Base-by-base conservation (phyloP, 2,888 invertebrate genomes). In the Synanthedon myopaeformis region DNA sequence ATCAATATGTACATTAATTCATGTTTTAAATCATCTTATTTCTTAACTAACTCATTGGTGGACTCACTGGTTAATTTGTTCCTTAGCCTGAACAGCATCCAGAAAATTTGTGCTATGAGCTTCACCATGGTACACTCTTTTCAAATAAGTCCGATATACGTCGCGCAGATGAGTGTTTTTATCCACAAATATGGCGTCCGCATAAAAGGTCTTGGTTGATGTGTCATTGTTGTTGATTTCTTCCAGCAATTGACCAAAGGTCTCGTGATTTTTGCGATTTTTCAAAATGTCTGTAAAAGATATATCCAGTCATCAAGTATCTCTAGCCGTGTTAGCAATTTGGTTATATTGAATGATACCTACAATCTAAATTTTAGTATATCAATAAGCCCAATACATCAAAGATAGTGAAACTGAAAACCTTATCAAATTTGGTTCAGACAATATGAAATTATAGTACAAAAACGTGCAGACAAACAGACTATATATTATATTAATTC, bases 141-240 rank as follows among this genome's bases (percentile, higher is more conserved):
- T 67, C n/a, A 90, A 82, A 53, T 90, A 88, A 1, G 79, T 66
- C 50, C 74, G 77, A 65, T 90, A 92, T 50, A 89, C 66, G 0
- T 78, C 75, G 10, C 91, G 83, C 17, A 92, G 80, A 0, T 84
- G 86, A 56, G 82, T 89, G 13, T 81, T 82, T 11, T 74, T 66
- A 70, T 91, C 91, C 0, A 92, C 82, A 61, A 92, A 91, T 52
- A 92, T 73, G 0, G 89, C 92, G 53, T 89, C 89, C 0, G 91
- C 91, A 55, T 90, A 89, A 41, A 80, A 62, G 1, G 85, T 79
- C 58, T 78, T 79, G 12, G 83, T 74, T 23, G 59, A 59, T 3
- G 64, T 57, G 17, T 63, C 62, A 53, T 74, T 72, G 6, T 58
- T 53, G 54, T 75, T 76, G 42, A 85, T 61, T 3, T 58, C 48